Base-by-base conservation (phyloP, 2,888 invertebrate genomes). In the Nomada fabriciana region DNA sequence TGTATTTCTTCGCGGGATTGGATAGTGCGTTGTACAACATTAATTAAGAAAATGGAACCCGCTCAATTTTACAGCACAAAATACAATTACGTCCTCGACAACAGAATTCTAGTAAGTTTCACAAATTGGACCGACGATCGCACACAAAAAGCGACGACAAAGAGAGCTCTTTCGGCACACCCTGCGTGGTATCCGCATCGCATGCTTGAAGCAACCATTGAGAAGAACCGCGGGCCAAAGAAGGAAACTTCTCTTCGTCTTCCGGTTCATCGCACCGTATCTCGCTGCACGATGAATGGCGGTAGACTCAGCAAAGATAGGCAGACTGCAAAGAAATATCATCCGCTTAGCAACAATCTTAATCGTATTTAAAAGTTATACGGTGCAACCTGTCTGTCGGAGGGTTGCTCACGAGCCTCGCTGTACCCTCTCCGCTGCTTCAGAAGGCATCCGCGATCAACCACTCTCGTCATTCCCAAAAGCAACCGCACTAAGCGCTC, bases 351-450 rank as follows among this genome's bases (percentile, higher is more conserved):
- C 80, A 80, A 74, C 83, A 81, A 77, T 90, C 87, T 83, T 89
- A 90, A 91, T 90, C 90, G 88, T 84, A 88, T 91, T 91, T 86
- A 83, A 88, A 88, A 89, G 87, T 89, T 86, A 80, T 80, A 85
- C 75, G 69, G 47, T 43, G 68, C 57, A 76, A 57, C 80, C 72
- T 69, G 80, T 57, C 67, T 36, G 68, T n/a, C 13, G 52, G 67
- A 53, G 73, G 42, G 15, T 50, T 47, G 72, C 50, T 65, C 75
- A 10, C 52, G 60, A 23, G 55, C 20, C 59, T 47, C 50, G 61
- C 43, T 13, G 7, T 36, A 36, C 36, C 61, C 57, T 64, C 65
- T 11, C 10, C 20, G 42, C 43, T 53, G 63, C 69, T 60, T 57
- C 71, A 64, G 50, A 47, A 64, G 78, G 57, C 63, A 69, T 53